Evolutionary conservation across 1,140 invertebrate genomes (phyloP).

Genomic region (Daktulosphaira vitifoliae): DNA sequence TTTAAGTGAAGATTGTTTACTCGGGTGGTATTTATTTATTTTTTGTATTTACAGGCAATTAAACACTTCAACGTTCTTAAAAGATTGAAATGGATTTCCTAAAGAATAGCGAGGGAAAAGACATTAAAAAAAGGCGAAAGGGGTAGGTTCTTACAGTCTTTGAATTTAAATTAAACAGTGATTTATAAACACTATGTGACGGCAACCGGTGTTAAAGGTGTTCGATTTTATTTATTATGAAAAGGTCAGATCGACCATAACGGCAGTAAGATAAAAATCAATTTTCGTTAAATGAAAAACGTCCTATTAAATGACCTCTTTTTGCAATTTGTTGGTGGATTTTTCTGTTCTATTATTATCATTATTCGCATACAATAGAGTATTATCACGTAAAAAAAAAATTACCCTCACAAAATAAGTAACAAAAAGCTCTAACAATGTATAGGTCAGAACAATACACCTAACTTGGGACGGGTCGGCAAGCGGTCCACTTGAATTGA

Average conservation of each 20-base stretch:
- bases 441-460: constrained; percentile 7
- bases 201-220: background rate
- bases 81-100: too few species aligned
- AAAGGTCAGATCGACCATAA: constrained; percentile 10
- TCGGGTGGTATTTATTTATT: too few species aligned
- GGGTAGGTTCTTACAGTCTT: background rate
- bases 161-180: constrained; percentile 31
- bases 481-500: constrained; percentile 15
- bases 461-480: background rate
- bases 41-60: too few species aligned
- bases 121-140: too few species aligned
- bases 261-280: background rate
- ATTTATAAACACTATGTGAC: constrained; percentile 16
- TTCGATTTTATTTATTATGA: constrained; percentile 24
- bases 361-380: background rate
- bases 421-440: constrained; percentile 9
- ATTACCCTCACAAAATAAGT: background rate
- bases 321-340: background rate
- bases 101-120: too few species aligned
- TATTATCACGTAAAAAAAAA: too few species aligned
- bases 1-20: too few species aligned
- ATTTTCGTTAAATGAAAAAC: background rate
- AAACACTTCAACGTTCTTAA: too few species aligned
- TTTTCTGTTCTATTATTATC: background rate
- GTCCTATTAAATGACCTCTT: background rate